phyloP scores from a whole-genome alignment of 2,113 vertebrate species.

The Morphnarchus princeps region DNA sequence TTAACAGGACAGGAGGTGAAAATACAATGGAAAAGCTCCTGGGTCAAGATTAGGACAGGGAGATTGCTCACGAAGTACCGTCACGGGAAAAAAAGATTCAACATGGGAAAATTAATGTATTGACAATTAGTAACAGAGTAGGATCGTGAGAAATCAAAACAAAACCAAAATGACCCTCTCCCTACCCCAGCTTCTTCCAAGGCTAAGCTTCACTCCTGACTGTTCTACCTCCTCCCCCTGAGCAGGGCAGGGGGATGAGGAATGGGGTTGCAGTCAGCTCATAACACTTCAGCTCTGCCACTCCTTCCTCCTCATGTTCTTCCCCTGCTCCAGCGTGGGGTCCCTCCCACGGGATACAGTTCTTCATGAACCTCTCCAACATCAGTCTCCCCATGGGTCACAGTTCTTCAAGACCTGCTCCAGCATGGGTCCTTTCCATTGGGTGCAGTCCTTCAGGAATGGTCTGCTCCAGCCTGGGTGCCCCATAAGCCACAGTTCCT shows the following conservation, averaged over 20 bases:
- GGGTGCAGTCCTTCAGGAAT: background rate
- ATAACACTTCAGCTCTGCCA: background rate
- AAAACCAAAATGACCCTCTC: background rate
- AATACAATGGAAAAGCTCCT: background rate
- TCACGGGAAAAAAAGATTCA: rapidly evolving
- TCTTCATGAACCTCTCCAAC: background rate
- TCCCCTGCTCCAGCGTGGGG: background rate
- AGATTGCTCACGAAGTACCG: background rate
- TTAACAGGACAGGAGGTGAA: background rate
- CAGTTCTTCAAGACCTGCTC: background rate
- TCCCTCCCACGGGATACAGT: background rate
- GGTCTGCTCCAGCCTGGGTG: background rate
- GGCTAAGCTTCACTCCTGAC: background rate
- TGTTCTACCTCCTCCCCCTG: background rate
- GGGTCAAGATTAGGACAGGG: background rate
- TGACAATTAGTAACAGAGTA: background rate
- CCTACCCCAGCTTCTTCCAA: background rate
- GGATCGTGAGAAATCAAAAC: background rate
- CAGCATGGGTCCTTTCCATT: background rate
- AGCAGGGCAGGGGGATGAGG: rapidly evolving
- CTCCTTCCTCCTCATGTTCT: background rate
- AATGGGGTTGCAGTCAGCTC: background rate
- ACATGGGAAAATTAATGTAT: background rate
- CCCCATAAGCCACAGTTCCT: background rate
- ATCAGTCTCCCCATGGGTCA: rapidly evolving